Conservation (phyloP, 2,113 vertebrate genomes). For the Nerophis ophidion region DNA sequence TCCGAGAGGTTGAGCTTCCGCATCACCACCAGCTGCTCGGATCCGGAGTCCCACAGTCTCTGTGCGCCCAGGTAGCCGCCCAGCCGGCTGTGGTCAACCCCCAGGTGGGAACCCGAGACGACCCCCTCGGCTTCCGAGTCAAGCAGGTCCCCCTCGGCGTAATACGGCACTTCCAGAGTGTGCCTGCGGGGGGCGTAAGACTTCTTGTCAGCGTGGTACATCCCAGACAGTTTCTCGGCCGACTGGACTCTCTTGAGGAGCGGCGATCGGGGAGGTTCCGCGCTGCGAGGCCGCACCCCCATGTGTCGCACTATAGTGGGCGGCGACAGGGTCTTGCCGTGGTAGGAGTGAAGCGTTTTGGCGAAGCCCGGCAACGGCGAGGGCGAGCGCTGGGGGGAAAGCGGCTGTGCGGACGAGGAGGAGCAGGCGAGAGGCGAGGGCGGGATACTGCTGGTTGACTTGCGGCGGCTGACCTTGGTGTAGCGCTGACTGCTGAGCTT, state of each 20-base stretch:
- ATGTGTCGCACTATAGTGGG: constrained; percentile 80
- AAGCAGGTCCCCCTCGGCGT: constrained; percentile 58
- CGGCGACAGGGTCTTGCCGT: constrained; percentile 82
- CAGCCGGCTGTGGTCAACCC: constrained; percentile 58
- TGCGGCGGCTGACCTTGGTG: constrained; percentile 84
- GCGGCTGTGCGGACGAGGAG: constrained; percentile 80
- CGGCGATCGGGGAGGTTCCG: constrained; percentile 80
- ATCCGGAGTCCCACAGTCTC: constrained; percentile 66
- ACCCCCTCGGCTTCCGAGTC: constrained; percentile 45
- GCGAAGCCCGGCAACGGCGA: constrained; percentile 78
- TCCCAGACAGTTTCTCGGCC: constrained; percentile 79
- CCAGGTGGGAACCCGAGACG: constrained; percentile 27
- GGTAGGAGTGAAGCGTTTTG: constrained; percentile 77
- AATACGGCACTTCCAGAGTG: constrained; percentile 71
- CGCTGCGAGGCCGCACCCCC: constrained; percentile 73
- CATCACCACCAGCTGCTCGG: constrained; percentile 89
- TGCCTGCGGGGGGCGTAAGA: constrained; percentile 67
- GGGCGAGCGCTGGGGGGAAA: constrained; percentile 84
- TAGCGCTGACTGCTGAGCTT: constrained; percentile 84
- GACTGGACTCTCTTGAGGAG: constrained; percentile 89
- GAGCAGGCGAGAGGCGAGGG: constrained; percentile 89
- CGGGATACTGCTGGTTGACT: constrained; percentile 96
- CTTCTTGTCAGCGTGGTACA: constrained; percentile 75
- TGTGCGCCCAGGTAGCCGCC: constrained; percentile 60
- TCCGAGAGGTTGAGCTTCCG: constrained; percentile 89